phyloP scores from a whole-genome alignment of 2,888 invertebrate species.

The Micropterix aruncella region DNA sequence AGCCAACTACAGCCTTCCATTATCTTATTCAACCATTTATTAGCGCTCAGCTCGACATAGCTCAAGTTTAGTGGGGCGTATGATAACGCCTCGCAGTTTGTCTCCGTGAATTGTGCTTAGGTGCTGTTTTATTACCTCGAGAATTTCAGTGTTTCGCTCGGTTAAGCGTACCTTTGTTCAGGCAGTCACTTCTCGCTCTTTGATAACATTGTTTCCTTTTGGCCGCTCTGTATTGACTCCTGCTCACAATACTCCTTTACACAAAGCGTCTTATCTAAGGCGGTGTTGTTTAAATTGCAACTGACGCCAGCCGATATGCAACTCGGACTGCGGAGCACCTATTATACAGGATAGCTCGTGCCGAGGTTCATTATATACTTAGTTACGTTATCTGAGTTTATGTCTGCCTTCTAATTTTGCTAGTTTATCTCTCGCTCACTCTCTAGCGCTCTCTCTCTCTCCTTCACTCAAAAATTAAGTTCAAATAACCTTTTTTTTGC shows the following conservation, averaged over 20 bases:
- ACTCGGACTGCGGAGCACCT: background rate
- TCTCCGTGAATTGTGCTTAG: too few species aligned
- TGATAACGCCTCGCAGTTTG: too few species aligned
- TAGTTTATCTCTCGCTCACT: too few species aligned
- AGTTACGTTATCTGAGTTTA: too few species aligned
- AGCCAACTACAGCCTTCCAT: too few species aligned
- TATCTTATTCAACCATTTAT: too few species aligned
- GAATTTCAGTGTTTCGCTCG: background rate
- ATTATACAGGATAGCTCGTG: background rate
- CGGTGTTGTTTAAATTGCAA: background rate
- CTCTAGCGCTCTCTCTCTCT: too few species aligned
- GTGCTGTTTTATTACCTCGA: background rate
- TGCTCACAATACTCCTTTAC: background rate
- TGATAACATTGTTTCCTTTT: background rate
- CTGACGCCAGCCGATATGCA: background rate
- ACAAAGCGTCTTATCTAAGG: background rate
- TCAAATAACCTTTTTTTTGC: too few species aligned
- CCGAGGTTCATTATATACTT: background rate
- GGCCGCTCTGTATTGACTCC: background rate
- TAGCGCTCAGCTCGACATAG: too few species aligned
- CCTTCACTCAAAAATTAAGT: too few species aligned
- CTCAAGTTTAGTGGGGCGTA: too few species aligned
- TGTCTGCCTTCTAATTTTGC: too few species aligned
- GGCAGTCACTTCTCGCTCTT: background rate
- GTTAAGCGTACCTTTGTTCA: background rate